A percentile compares a stretch with the other conserved stretches of the same genome.
Evolutionary conservation across 2,797 vertebrate species (phyloP).

Genomic region (Lepidocolaptes lacrymiger): DNA sequence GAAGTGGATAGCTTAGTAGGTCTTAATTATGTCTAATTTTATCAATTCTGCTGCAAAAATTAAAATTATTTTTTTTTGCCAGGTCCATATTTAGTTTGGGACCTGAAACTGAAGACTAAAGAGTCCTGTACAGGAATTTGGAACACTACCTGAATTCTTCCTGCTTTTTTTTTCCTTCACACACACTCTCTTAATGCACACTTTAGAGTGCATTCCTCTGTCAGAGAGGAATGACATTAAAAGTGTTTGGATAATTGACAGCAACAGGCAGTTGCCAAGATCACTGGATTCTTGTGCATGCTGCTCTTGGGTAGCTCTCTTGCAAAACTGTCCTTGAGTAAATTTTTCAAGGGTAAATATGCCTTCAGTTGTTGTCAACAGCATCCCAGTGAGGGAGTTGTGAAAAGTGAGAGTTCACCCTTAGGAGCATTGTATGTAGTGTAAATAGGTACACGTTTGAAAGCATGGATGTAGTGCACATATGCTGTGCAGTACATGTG

Average conservation of each 20-base stretch:
- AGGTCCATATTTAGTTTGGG: not conserved
- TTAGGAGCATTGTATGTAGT: not conserved
- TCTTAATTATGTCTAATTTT: not conserved
- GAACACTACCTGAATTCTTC: not conserved
- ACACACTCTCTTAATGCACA: rapidly evolving
- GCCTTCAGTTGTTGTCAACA: not conserved
- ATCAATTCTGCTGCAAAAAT: not conserved
- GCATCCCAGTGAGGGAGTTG: not conserved
- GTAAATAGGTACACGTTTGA: rapidly evolving
- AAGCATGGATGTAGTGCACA: rapidly evolving
- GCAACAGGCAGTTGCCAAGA: not conserved
- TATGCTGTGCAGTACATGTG: not conserved
- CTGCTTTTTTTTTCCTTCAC: not conserved
- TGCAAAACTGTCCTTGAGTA: not conserved
- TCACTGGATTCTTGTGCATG: not conserved
- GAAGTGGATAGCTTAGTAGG: not conserved
- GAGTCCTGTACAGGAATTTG: not conserved
- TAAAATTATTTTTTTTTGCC: not conserved
- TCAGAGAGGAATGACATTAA: not conserved
- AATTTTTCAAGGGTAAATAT: not conserved
- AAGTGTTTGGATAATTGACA: not conserved
- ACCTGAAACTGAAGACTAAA: not conserved
- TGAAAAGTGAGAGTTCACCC: not conserved
- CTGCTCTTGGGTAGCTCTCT: not conserved
- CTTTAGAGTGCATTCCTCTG: not conserved